Percentiles rank a stretch among this genome's conserved stretches.
Evolutionary conservation across 2,113 vertebrate genomes (phyloP).

Genomic region (Hiodon alosoides): DNA sequence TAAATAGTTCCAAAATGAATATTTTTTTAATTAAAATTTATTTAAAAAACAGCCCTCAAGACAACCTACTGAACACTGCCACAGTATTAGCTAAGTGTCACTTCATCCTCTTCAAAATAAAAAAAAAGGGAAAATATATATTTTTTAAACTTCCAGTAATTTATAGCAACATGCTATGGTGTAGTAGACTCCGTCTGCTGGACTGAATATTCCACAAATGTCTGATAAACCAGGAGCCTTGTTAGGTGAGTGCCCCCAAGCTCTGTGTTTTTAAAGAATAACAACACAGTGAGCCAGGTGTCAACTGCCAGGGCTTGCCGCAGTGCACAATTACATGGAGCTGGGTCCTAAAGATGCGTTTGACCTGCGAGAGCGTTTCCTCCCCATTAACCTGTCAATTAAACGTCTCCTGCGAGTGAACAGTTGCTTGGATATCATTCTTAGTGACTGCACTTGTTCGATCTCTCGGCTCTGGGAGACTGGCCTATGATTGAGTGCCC

Average conservation of each 20-base stretch:
- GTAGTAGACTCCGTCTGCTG: neutral
- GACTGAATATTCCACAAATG: conserved; percentile 13
- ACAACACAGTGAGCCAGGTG: conserved; percentile 36
- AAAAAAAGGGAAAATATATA: no score
- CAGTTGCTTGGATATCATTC: conserved; percentile 1
- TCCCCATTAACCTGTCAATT: conserved; percentile 48
- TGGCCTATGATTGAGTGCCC: conserved; percentile 35
- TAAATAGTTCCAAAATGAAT: no score
- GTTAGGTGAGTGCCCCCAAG: conserved; percentile 37
- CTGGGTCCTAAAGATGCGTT: conserved; percentile 38
- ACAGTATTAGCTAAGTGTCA: no score
- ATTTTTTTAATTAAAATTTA: no score
- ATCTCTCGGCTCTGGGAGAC: conserved; percentile 17
- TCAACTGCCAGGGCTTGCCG: conserved; percentile 30
- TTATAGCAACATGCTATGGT: neutral
- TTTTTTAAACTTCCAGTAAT: neutral
- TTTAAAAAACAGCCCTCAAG: no score
- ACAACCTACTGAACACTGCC: no score
- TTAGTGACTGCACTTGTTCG: conserved; percentile 9
- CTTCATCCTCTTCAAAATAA: no score
- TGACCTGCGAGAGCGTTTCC: conserved; percentile 33
- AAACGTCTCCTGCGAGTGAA: conserved; percentile 35
- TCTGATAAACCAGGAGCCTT: conserved; percentile 34
- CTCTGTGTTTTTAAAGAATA: conserved; percentile 38
- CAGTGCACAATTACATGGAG: conserved; percentile 34